phyloP scores from a whole-genome alignment of 2,113 vertebrate genomes.

The Euleptes europaea region DNA sequence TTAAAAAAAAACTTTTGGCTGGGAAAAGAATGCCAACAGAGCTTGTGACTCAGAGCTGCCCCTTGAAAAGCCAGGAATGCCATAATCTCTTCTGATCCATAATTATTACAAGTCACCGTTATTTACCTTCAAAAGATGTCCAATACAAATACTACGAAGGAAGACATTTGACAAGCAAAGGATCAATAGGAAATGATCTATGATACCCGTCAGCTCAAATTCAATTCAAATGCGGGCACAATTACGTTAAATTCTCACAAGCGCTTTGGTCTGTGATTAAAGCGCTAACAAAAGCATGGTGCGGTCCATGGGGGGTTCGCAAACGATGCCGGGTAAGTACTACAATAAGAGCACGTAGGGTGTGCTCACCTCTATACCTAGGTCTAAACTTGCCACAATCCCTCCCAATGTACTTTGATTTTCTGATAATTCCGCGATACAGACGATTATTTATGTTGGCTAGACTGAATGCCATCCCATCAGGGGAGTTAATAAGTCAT shows the following conservation, averaged over 20 bases:
- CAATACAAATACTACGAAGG: background rate
- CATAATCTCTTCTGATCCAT: background rate
- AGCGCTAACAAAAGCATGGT: background rate
- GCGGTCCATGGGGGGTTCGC: background rate
- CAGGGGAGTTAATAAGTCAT: too few species aligned
- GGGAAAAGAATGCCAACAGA: background rate
- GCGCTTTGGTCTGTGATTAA: background rate
- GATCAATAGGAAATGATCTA: slow-evolving; percentile 9
- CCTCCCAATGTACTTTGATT: too few species aligned
- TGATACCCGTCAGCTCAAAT: background rate
- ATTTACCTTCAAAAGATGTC: background rate
- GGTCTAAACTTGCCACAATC: too few species aligned
- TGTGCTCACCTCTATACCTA: too few species aligned
- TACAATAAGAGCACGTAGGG: too few species aligned
- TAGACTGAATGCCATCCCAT: too few species aligned
- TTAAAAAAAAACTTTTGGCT: background rate
- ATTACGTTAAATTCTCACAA: background rate
- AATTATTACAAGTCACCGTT: slow-evolving; percentile 17
- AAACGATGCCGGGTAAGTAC: background rate
- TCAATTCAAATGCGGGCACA: background rate
- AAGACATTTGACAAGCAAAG: background rate
- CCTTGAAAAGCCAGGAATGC: background rate
- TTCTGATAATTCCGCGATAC: too few species aligned
- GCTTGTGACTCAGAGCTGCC: background rate
- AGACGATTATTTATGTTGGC: too few species aligned